Base-by-base conservation (phyloP, 2,797 vertebrate species). In the Rhinophrynus dorsalis region DNA sequence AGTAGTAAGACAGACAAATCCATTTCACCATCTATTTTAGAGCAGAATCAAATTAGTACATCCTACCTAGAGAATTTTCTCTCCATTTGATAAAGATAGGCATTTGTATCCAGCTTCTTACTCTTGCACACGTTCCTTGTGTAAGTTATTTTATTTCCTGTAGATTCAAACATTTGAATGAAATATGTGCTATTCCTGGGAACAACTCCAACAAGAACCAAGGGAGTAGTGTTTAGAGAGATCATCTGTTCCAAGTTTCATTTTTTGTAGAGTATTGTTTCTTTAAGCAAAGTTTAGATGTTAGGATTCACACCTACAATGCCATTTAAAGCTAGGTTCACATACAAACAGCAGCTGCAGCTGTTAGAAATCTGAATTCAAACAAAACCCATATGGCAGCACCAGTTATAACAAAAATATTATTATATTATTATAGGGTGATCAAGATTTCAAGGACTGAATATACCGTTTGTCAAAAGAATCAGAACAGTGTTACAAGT, bases 121-220 rank as follows among this genome's bases (percentile, higher is more conserved):
- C n/a, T n/a, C n/a, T n/a, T 24, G 45, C 45, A 50, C 61, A 52
- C 29, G 40, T 26, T 52, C 50, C 62, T 35, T 30, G 50, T 42
- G 50, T 48, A 54, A 65, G 35, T 54, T 54, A 29, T 44, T 44
- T 40, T 27, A 42, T 65, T 47, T 65, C 42, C 52, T 42, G 12
- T 40, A 55, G 35, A 65, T 65, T 55, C 29, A 48, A 64, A 38
- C 29, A 40, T 32, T 29, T 32, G 52, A 64, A 7, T 32, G 47
- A 40, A 52, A 52, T 54, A 65, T 65, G 62, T 65, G 4, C 9
- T 30, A 9, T 4, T 30, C 29, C 9, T 30, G 37, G 62, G 35
- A 65, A 44, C 24, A 32, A 29, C 62, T 65, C 62, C 62, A 65
- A 65, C 48, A 65, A 65, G 26, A 42, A 42, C 42, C 29, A 65